These are phyloP conservation scores for Strix aluco DNA, from an alignment of 2,113 vertebrate species.

Conservation along the genomic window DNA sequence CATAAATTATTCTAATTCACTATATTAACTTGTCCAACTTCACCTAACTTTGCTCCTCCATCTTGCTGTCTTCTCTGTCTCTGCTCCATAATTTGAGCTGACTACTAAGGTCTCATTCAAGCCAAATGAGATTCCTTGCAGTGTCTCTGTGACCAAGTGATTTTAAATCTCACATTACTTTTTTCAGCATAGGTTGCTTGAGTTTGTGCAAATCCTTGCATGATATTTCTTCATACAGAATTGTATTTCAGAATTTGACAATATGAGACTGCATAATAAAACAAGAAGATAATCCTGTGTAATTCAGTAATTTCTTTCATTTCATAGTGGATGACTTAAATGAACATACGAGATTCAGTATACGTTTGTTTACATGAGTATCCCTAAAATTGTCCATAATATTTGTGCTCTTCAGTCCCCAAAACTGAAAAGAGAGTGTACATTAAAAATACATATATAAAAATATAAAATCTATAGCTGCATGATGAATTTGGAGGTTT, in stretches of 20 bases:
- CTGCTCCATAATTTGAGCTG: neutral
- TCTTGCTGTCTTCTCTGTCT: neutral
- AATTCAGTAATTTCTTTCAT: neutral
- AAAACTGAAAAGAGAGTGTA: neutral
- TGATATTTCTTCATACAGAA: neutral
- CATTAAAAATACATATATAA: neutral
- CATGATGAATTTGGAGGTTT: neutral
- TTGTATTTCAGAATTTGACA: neutral
- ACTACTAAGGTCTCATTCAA: neutral
- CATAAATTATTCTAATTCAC: neutral
- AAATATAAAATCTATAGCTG: neutral
- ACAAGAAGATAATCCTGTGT: neutral
- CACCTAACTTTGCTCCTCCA: neutral
- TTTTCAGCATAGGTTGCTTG: neutral
- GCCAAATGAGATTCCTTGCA: neutral
- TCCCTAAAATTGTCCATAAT: neutral
- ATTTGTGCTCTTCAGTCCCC: neutral
- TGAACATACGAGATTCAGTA: rapidly evolving
- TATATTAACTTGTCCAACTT: neutral
- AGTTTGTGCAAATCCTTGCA: neutral
- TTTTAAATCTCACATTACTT: neutral
- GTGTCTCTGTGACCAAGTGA: neutral
- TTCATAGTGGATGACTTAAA: neutral
- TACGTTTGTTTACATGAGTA: neutral
- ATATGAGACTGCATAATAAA: neutral